Base-by-base conservation (phyloP, 2,888 invertebrate genomes). In the Cosmia trapezina region DNA sequence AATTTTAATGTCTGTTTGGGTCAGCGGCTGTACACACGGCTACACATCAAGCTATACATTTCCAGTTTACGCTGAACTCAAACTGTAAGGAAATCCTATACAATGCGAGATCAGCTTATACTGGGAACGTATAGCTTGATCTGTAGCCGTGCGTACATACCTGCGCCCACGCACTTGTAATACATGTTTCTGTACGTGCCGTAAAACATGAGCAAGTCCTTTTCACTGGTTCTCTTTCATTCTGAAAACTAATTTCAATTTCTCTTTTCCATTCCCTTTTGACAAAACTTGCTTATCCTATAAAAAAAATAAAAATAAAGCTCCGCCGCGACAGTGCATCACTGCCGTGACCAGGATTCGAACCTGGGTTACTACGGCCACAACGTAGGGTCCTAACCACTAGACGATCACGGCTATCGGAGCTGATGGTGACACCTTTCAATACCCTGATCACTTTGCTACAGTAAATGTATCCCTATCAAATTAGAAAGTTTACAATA, bases 291-390 rank as follows among this genome's bases (percentile, higher is more conserved):
- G 41, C 43, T 4, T 41, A 41, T 41, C 41, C 41, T 41, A 6
- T 41, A 41, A 41, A 41, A 41, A 41, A 41, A 41, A 41, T 6
- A 14, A 45, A 86, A 89, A 77, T 49, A 22, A 37, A 33, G 77
- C 91, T 89, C 90, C 90, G 79, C 91, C 91, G 89, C 76, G 91
- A 91, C 91, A 92, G 91, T 91, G 88, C 0, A 73, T 41, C 89
- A 88, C 88, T 90, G 89, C 89, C 89, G 87, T 89, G 94, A 93
- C 94, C 92, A 92, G 97, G 97, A 97, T 97, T 97, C 97, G 97
- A 97, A 97, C 97, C 97, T 97, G 97, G 97, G 97, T 97, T 97
- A 97, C 97, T 97, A 97, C 97, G 97, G 97, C 97, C 97, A 97
- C 97, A 97, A 97, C 97, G 97, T 97, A 96, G 97, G 96, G 97